Evolutionary conservation across 2,797 vertebrate species (phyloP).

Genomic region (Diceros bicornis): DNA sequence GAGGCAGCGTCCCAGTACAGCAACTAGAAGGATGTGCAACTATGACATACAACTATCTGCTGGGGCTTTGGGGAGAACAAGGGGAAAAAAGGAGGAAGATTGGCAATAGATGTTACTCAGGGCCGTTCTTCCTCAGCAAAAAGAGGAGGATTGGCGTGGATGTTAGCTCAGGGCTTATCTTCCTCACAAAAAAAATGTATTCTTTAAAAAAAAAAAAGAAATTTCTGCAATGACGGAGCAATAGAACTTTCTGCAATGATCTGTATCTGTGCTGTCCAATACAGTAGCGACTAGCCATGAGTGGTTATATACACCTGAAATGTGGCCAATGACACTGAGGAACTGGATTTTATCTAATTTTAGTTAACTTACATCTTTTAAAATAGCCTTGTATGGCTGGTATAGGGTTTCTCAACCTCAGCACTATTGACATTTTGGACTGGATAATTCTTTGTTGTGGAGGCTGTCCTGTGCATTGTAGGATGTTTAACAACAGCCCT

Average conservation of each 20-base stretch:
- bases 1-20: too few species aligned
- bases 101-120: too few species aligned
- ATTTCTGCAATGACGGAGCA: too few species aligned
- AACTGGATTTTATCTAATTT: neutral
- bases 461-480: neutral
- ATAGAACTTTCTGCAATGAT: slow-evolving; percentile 10
- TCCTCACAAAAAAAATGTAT: too few species aligned
- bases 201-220: too few species aligned
- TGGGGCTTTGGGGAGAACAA: too few species aligned
- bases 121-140: too few species aligned
- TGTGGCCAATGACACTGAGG: neutral
- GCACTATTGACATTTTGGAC: neutral
- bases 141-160: too few species aligned
- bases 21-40: too few species aligned
- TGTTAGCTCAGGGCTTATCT: too few species aligned
- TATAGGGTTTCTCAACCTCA: neutral
- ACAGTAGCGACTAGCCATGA: neutral
- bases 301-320: neutral
- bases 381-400: neutral
- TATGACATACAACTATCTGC: too few species aligned
- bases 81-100: too few species aligned
- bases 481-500: neutral
- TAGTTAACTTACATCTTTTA: neutral
- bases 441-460: neutral
- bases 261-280: neutral